Evolutionary conservation across 1,140 invertebrate species (phyloP).

Genomic region (Daktulosphaira vitifoliae): DNA sequence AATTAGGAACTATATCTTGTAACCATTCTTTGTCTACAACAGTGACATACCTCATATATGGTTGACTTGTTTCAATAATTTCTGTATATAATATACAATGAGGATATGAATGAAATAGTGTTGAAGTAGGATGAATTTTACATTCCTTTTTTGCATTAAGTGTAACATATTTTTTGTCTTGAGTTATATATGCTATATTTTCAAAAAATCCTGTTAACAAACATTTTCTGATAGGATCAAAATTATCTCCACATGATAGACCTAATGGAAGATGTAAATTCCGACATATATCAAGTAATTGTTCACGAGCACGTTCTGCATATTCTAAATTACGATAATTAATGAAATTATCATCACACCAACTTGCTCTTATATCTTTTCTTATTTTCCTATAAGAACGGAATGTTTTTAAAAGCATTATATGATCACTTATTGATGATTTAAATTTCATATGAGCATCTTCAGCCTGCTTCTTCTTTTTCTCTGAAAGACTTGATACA

Average conservation of each 20-base stretch:
- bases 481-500: slow-evolving; percentile 45
- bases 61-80: slow-evolving; percentile 73
- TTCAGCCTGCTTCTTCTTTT: slow-evolving; percentile 58
- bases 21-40: slow-evolving; percentile 68
- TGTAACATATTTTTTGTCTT: slow-evolving; percentile 63
- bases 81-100: slow-evolving; percentile 80
- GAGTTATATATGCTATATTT: slow-evolving; percentile 79
- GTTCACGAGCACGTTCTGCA: slow-evolving; percentile 70
- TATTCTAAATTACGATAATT: slow-evolving; percentile 77
- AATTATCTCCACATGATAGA: slow-evolving; percentile 65
- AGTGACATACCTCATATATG: slow-evolving; percentile 68
- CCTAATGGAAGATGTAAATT: slow-evolving; percentile 21
- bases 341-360: slow-evolving; percentile 86
- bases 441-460: slow-evolving; percentile 69
- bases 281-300: slow-evolving; percentile 69
- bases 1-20: slow-evolving; percentile 49
- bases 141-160: slow-evolving; percentile 60
- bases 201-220: slow-evolving; percentile 74
- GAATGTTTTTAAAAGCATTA: slow-evolving; percentile 85
- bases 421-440: slow-evolving; percentile 82
- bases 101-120: slow-evolving; percentile 63
- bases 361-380: slow-evolving; percentile 51
- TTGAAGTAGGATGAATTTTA: slow-evolving; percentile 75
- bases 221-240: slow-evolving; percentile 66
- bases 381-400: slow-evolving; percentile 64